Base-by-base conservation (phyloP, 2,113 vertebrate species). In the Lepisosteus osseus region DNA sequence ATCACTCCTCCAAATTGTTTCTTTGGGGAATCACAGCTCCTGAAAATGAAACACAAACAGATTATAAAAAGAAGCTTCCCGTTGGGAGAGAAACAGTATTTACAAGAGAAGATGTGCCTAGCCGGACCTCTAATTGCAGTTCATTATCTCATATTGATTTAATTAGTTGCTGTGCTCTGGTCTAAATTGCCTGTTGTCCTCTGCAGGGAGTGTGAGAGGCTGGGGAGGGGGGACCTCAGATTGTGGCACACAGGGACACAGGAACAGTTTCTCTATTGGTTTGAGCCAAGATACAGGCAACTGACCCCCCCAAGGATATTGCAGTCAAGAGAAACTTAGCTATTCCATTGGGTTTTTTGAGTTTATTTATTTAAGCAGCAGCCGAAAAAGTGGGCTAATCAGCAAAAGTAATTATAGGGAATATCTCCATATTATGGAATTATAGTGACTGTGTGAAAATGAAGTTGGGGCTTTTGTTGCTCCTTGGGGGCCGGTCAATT, bases 61-160 rank as follows among this genome's bases (percentile, higher is more conserved):
- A 95, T 95, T 94, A 95, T 94, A 95, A 95, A 95, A 92, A 96
- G 93, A 92, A 92, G 87, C 83, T 90, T 92, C 92, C 94, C 86
- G 80, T 89, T 90, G 94, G 94, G 94, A 95, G 89, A 92, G 89
- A 90, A 94, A 81, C 89, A 86, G 93, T 95, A 95, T 95, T 97
- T 95, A 97, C 95, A 94, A 92, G 93, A 87, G 90, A 91, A 90
- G 91, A 94, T 93, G 90, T 89, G 92, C 92, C 92, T 92, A 93
- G 94, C 94, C 86, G 93, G 92, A 90, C 92, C 89, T 94, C 92
- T 97, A 98, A 97, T 97, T 97, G 95, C 93, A 89, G 91, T 95
- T 97, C 95, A 97, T 97, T 98, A 96, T 94, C 94, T 96, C 92
- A 90, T 94, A 96, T 97, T 97, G 95, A 98, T 98, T 98, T 96